phyloP scores from a whole-genome alignment of 2,113 vertebrate genomes.

The Pogonocichla stellata region DNA sequence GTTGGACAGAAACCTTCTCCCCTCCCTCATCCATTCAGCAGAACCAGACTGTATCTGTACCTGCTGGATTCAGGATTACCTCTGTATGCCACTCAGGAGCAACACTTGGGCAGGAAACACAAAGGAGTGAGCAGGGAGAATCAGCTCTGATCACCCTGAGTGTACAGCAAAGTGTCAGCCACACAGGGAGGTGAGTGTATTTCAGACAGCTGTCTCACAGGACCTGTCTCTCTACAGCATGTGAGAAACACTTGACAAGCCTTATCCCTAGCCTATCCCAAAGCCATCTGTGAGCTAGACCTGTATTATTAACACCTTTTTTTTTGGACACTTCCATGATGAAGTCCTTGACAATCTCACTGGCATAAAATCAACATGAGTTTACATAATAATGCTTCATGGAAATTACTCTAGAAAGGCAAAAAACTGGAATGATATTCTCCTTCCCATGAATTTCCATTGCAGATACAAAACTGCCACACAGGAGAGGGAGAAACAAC shows the following conservation, averaged over 20 bases:
- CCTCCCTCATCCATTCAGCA: not conserved
- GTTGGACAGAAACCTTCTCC: not conserved
- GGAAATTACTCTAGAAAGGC: not conserved
- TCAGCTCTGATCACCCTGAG: not conserved
- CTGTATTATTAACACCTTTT: conserved; percentile 13
- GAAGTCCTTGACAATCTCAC: not conserved
- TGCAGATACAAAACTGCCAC: not conserved
- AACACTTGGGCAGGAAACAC: not conserved
- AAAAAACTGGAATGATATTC: not conserved
- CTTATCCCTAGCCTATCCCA: not conserved
- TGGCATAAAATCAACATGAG: conserved; percentile 12
- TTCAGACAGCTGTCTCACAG: not conserved
- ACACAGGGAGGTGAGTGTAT: not conserved
- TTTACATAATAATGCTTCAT: not conserved
- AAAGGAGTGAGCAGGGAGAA: not conserved
- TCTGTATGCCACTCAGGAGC: not conserved
- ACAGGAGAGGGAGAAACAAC: not conserved
- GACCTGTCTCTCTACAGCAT: not conserved
- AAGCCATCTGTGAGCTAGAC: conserved; percentile 24
- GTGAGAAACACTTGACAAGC: conserved; percentile 9
- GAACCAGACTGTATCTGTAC: not conserved
- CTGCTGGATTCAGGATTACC: not conserved
- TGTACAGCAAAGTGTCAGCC: not conserved
- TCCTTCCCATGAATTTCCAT: not conserved
- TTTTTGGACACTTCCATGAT: not conserved